These are phyloP conservation scores for Drosophila subsilvestris DNA, from an alignment of 2,888 invertebrate genomes.

Conservation along the genomic window DNA sequence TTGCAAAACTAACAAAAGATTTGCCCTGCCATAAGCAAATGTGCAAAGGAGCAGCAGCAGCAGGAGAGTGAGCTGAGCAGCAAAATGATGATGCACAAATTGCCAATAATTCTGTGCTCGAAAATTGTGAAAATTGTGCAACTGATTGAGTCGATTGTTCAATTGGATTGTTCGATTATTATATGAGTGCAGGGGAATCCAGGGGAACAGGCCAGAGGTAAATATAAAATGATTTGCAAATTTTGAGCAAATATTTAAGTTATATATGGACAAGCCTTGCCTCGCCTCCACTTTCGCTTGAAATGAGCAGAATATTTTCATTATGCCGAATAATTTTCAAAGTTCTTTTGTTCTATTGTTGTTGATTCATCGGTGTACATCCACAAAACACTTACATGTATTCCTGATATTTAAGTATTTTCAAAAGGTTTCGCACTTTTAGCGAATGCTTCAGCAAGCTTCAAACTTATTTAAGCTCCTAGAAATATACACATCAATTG, in stretches of 20 bases:
- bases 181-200: background rate
- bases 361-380: too few relatives aligned
- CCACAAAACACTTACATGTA: too few relatives aligned
- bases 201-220: background rate
- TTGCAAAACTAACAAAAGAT: conserved; percentile 42
- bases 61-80: background rate
- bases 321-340: too few relatives aligned
- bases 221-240: background rate
- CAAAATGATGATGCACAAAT: conserved; percentile 37
- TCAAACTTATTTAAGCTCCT: too few relatives aligned
- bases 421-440: too few relatives aligned
- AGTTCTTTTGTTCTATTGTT: too few relatives aligned
- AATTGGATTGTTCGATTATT: conserved; percentile 33
- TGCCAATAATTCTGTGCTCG: conserved; percentile 33
- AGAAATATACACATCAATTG: too few relatives aligned
- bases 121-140: conserved; percentile 38
- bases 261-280: background rate
- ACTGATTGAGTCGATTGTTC: conserved; percentile 44
- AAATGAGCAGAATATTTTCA: background rate
- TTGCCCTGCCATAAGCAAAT: conserved; percentile 6
- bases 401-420: too few relatives aligned
- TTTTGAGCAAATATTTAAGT: background rate
- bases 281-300: background rate
- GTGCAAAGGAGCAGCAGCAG: background rate
- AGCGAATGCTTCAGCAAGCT: too few relatives aligned